Evolutionary conservation across 2,113 vertebrate species (phyloP).

Genomic region (Limanda limanda): DNA sequence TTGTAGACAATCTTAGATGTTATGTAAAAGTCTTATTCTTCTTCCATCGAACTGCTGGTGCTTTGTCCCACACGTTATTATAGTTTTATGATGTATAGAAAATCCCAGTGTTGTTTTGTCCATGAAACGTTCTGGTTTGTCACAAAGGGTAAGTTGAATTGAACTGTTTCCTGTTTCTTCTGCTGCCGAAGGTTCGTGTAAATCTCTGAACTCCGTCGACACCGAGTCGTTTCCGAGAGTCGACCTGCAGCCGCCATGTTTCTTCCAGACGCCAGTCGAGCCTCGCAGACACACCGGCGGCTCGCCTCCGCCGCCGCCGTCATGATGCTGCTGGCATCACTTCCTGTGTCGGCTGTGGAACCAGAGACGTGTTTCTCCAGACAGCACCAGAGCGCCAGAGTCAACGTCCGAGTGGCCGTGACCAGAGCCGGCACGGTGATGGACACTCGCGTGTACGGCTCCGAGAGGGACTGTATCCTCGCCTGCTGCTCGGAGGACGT

Average conservation of each 20-base stretch:
- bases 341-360: slow-evolving; percentile 36
- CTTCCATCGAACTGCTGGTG: no score
- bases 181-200: slow-evolving; percentile 38
- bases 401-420: slow-evolving; percentile 66
- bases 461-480: slow-evolving; percentile 77
- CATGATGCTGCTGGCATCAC: slow-evolving; percentile 19
- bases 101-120: no score
- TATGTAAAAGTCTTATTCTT: no score
- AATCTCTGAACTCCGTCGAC: slow-evolving; percentile 22
- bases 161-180: no score
- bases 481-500: slow-evolving; percentile 81
- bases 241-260: slow-evolving; percentile 60
- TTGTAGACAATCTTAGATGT: no score
- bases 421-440: slow-evolving; percentile 25
- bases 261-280: not conserved
- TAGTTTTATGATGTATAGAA: no score
- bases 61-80: no score
- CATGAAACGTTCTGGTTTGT: no score
- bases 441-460: slow-evolving; percentile 44
- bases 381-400: slow-evolving; percentile 68
- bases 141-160: no score
- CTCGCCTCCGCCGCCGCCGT: slow-evolving; percentile 1
- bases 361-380: slow-evolving; percentile 79
- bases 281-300: not conserved
- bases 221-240: slow-evolving; percentile 4